phyloP scores from a whole-genome alignment of 1,140 invertebrate genomes.

The Trichomalopsis sarcophagae region DNA sequence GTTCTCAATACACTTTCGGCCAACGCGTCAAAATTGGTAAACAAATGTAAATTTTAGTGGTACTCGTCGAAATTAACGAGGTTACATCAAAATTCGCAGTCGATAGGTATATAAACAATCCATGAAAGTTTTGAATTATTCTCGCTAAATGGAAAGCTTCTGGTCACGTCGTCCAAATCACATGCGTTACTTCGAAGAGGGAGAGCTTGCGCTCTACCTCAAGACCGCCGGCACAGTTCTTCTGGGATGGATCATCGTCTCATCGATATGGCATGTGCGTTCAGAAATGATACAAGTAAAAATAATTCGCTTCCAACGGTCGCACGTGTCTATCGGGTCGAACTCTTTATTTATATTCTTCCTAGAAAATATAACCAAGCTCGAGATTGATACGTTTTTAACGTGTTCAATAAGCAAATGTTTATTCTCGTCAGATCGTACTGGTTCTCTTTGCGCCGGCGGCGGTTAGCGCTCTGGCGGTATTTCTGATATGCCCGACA shows the following conservation, averaged over 20 bases:
- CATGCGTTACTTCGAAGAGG: not conserved
- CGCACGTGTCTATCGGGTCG: too few relatives aligned
- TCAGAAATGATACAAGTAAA: slow-evolving; percentile 3
- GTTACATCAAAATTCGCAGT: too few relatives aligned
- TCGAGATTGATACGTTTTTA: too few relatives aligned
- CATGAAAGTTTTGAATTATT: not conserved
- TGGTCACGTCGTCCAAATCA: not conserved
- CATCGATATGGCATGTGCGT: slow-evolving; percentile 62
- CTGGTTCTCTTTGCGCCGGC: slow-evolving; percentile 57
- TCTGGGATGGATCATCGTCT: slow-evolving; percentile 63
- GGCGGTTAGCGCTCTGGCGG: slow-evolving; percentile 54
- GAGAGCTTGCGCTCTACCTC: slow-evolving; percentile 59
- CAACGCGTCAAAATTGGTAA: too few relatives aligned
- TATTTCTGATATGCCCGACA: slow-evolving; percentile 61
- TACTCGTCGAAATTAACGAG: too few relatives aligned
- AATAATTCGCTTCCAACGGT: not conserved
- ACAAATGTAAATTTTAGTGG: too few relatives aligned
- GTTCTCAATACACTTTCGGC: too few relatives aligned
- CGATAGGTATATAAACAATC: too few relatives aligned
- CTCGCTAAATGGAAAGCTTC: slow-evolving; percentile 1
- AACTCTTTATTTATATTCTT: too few relatives aligned
- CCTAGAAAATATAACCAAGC: too few relatives aligned
- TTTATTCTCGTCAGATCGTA: slow-evolving; percentile 54
- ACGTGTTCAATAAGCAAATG: not conserved
- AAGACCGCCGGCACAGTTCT: slow-evolving; percentile 62